Conservation (phyloP, 1,140 invertebrate species). For the Triops longicaudatus region DNA sequence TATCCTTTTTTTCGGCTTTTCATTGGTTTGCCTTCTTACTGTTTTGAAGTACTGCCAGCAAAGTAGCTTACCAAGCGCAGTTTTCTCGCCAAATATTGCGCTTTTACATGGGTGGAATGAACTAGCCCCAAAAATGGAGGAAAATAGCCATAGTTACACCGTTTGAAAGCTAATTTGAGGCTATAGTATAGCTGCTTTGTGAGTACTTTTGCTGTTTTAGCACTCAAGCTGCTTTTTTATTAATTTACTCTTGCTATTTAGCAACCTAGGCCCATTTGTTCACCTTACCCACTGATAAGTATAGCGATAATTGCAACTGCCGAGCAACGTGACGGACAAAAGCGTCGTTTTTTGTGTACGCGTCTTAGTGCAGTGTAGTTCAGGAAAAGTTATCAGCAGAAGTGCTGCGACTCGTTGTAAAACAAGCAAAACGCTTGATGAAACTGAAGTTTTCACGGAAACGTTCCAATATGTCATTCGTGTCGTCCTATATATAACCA, state of each 20-base stretch:
- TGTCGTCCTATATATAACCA: not conserved
- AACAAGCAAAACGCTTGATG: not conserved
- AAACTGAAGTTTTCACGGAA: not conserved
- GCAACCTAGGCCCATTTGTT: too few species aligned
- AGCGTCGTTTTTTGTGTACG: too few species aligned
- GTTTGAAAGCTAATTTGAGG: not conserved
- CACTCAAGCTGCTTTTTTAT: too few species aligned
- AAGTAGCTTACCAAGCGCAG: not conserved
- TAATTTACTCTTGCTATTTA: too few species aligned
- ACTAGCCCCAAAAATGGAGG: not conserved
- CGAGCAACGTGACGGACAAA: too few species aligned
- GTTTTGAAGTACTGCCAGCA: not conserved
- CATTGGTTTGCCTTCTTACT: not conserved
- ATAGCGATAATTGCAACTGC: too few species aligned
- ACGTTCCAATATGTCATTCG: not conserved
- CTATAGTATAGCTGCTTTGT: not conserved
- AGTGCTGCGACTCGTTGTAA: not conserved
- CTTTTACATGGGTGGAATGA: not conserved
- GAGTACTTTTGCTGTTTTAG: not conserved
- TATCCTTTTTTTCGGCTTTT: not conserved
- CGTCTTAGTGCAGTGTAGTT: not conserved
- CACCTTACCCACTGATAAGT: too few species aligned
- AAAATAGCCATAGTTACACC: not conserved
- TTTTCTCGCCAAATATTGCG: not conserved
- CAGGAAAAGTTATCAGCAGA: not conserved